Evolutionary conservation across 2,113 vertebrate genomes (phyloP), one percentile per base, ranked within the genome.

Genomic region (Notarius lentiginosus): DNA sequence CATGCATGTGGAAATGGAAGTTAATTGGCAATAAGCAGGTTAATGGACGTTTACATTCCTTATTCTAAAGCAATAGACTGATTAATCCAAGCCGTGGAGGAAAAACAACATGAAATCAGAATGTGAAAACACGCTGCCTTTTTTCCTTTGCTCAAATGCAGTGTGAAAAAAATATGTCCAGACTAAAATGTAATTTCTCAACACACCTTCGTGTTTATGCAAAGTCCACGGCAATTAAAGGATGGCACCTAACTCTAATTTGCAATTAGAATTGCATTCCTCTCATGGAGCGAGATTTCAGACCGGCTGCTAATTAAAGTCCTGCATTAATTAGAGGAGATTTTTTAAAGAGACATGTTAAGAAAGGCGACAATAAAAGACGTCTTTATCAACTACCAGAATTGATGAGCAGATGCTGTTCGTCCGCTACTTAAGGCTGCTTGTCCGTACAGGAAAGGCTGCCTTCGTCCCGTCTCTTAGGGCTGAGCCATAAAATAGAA

Each of bases 401-500:
- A 18, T 30, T 58, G 70, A 65, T 8, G 34, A 85, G 27, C 55
- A 0, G 66, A 27, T 11, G 17, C 58, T 24, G 47, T 47, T n/a
- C 34, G 49, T 34, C 47, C 1, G 51, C 27, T 47, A 20, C 84
- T 79, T 2, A 10, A 12, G 15, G 51, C 22, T 79, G 24, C 51
- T 41, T 47, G 51, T 81, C 49, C 47, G 14, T 51, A 51, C 53
- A 51, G 68, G 66, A 53, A 65, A 61, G 80, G 56, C 58, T 70
- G 34, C 41, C 55, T 56, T 70, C 24, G 55, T 86, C 79, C 79
- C 68, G 92, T 91, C 89, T 88, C 92, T 82, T 83, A 20, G 55
- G 83, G 87, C 84, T 84, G 91, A 87, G 91, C 92, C 91, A 92
- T 95, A 95, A 96, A 95, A 96, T 94, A 95, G 94, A 95, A 94